A percentile compares a stretch with the other conserved stretches of the same genome.
Evolutionary conservation across 2,888 invertebrate genomes (phyloP).

Genomic region (Psylliodes chrysocephalus): DNA sequence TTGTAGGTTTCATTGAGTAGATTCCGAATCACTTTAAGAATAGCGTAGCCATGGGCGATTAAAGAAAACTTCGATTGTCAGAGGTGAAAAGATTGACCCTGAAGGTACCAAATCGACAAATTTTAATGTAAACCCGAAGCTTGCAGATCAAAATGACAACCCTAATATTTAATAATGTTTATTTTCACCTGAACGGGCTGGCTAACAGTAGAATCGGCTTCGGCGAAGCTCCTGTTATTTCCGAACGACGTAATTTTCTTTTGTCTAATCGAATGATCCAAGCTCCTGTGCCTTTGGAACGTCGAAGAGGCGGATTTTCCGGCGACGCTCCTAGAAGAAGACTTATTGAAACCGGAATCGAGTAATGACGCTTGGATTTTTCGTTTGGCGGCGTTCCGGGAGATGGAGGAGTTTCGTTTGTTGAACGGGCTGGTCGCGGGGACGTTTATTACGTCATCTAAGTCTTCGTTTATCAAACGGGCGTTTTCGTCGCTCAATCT

Average conservation of each 20-base stretch:
- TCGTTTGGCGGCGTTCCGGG: constrained; percentile 52
- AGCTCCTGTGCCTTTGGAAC: constrained; percentile 30
- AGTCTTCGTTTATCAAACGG: background rate
- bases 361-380: constrained; percentile 72
- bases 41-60: too few species aligned
- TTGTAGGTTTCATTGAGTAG: too few species aligned
- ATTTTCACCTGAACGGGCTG: background rate
- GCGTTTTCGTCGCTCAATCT: constrained; percentile 20
- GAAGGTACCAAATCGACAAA: too few species aligned
- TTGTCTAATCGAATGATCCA: constrained; percentile 42
- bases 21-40: too few species aligned
- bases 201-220: constrained; percentile 54
- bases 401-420: background rate
- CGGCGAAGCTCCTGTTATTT: constrained; percentile 44
- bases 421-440: background rate
- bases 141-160: too few species aligned
- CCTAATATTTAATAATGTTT: too few species aligned
- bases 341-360: constrained; percentile 71
- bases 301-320: constrained; percentile 16
- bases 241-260: constrained; percentile 52
- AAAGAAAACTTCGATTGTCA: too few species aligned
- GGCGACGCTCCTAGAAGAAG: background rate
- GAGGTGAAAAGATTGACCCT: too few species aligned
- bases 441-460: background rate
- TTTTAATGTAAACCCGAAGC: too few species aligned